Conservation (phyloP, 2,113 vertebrate genomes). For the Gorsachius goisagi region DNA sequence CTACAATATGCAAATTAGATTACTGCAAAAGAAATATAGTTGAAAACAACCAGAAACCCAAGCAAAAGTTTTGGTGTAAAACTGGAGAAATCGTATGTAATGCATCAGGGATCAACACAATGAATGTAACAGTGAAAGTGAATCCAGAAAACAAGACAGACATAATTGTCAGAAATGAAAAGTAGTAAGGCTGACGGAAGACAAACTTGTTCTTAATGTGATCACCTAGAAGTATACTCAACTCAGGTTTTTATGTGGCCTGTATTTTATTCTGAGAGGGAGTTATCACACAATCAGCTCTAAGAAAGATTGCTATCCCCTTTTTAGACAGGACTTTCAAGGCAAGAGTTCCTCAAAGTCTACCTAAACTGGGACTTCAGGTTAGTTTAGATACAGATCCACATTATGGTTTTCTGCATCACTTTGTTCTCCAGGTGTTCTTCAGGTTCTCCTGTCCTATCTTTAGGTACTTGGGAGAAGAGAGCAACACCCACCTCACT, state of each 20-base stretch:
- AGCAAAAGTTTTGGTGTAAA: not conserved
- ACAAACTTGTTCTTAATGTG: not conserved
- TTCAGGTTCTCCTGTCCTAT: not conserved
- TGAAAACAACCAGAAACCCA: not conserved
- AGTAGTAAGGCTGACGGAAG: not conserved
- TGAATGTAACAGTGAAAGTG: not conserved
- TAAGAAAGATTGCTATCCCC: not conserved
- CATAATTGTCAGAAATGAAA: not conserved
- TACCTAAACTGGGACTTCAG: not conserved
- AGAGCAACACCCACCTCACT: too few relatives aligned
- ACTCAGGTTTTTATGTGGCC: not conserved
- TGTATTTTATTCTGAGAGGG: not conserved
- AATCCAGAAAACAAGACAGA: not conserved
- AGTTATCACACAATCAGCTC: not conserved
- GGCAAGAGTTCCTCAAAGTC: not conserved
- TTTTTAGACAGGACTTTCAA: not conserved
- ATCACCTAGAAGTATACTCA: not conserved
- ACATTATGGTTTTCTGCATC: not conserved
- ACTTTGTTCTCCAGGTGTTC: not conserved
- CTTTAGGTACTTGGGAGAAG: too few relatives aligned
- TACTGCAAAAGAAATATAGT: not conserved
- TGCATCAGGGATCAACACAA: not conserved
- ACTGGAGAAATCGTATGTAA: fast-evolving
- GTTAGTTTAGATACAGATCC: not conserved
- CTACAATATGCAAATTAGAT: not conserved